A percentile compares a stretch with the other conserved stretches of the same genome.
These are phyloP conservation scores for Silurus glanis DNA, from an alignment of 2,113 vertebrate species.

Conservation along the genomic window DNA sequence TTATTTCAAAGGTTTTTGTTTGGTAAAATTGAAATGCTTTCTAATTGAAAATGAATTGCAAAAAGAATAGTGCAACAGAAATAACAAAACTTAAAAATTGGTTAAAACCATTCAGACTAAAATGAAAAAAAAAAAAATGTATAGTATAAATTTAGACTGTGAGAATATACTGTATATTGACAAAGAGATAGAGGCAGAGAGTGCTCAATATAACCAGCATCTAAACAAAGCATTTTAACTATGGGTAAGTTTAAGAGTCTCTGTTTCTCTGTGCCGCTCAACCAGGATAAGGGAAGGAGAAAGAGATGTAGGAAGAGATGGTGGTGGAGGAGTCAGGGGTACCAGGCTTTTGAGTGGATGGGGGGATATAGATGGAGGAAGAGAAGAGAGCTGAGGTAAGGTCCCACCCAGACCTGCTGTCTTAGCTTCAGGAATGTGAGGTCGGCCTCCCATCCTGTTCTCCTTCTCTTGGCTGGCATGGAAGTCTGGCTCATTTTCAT, in stretches of 20 bases:
- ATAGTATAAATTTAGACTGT: not conserved
- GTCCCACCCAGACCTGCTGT: conserved; percentile 55
- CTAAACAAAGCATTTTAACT: conserved; percentile 68
- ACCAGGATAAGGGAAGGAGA: conserved; percentile 67
- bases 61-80: not conserved
- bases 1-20: not conserved
- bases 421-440: conserved; percentile 66
- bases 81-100: not conserved
- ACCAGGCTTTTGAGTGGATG: conserved; percentile 73
- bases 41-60: not conserved
- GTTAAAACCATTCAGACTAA: not conserved
- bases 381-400: conserved; percentile 66
- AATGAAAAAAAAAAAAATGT: not conserved
- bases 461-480: conserved; percentile 68
- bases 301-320: conserved; percentile 67
- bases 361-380: conserved; percentile 70
- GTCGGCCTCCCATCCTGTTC: conserved; percentile 59
- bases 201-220: conserved; percentile 32
- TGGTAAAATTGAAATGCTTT: not conserved
- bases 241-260: conserved; percentile 75
- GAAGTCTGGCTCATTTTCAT: conserved; percentile 81
- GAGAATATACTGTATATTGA: conserved; percentile 4
- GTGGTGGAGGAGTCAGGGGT: conserved; percentile 65
- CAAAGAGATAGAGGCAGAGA: conserved; percentile 38
- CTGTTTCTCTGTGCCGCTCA: conserved; percentile 76